Percentiles rank a stretch among this genome's conserved stretches.
Evolutionary conservation across 2,888 invertebrate genomes (phyloP).

Genomic region (Drosophila gaucha): DNA sequence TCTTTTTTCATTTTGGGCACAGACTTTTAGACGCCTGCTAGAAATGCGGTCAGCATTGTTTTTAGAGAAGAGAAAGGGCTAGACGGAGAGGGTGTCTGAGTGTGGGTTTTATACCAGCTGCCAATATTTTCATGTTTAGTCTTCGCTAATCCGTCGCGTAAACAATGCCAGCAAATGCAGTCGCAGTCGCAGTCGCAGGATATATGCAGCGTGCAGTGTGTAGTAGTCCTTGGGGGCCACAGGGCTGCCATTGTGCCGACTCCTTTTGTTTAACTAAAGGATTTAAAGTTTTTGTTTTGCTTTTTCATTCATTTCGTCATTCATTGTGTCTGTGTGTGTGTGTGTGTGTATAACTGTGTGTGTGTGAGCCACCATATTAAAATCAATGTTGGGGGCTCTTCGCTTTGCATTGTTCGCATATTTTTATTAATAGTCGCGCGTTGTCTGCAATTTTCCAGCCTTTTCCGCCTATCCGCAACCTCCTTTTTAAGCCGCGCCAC

Average conservation of each 20-base stretch:
- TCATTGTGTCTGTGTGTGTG: constrained; percentile 45
- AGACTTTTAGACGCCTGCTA: constrained; percentile 42
- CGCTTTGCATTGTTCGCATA: constrained; percentile 69
- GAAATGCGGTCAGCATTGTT: constrained; percentile 64
- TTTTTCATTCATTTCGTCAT: constrained; percentile 67
- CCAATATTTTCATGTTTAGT: constrained; percentile 71
- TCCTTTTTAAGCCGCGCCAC: constrained; percentile 22
- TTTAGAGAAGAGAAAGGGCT: not conserved
- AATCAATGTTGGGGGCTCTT: constrained; percentile 61
- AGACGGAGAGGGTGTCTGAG: not conserved
- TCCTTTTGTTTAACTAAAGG: constrained; percentile 72
- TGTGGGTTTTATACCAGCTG: constrained; percentile 41
- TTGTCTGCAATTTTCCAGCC: constrained; percentile 67
- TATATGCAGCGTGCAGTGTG: constrained; percentile 3
- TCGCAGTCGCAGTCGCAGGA: constrained; percentile 12
- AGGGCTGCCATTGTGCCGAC: constrained; percentile 53
- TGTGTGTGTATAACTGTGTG: constrained; percentile 18
- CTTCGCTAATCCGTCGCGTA: constrained; percentile 69
- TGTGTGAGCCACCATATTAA: constrained; percentile 56
- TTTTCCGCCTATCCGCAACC: constrained; percentile 3
- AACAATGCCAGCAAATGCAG: constrained; percentile 61
- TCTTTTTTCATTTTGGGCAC: constrained; percentile 1
- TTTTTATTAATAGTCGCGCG: constrained; percentile 72
- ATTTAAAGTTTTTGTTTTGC: constrained; percentile 73
- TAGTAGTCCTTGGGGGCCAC: constrained; percentile 32